A percentile compares a stretch with the other conserved stretches of the same genome.
These are phyloP conservation scores for Rhynchonycteris naso DNA, from an alignment of 2,797 vertebrate genomes.

Conservation along the genomic window DNA sequence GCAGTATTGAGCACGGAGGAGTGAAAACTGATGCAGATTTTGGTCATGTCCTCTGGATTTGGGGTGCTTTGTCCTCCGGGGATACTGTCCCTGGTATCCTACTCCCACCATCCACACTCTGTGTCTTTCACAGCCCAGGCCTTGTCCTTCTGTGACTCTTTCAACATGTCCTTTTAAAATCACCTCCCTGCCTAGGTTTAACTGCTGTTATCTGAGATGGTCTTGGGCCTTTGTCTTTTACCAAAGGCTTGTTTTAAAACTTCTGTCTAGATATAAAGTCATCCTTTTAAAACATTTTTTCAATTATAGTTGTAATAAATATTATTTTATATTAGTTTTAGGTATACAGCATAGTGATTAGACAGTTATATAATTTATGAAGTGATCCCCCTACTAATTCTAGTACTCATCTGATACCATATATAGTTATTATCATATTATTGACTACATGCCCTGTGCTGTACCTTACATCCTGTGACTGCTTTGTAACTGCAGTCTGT, in stretches of 20 bases:
- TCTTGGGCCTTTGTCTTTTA: not conserved
- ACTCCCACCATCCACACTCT: accelerated
- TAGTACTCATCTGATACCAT: not conserved
- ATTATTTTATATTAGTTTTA: not conserved
- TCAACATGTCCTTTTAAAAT: not conserved
- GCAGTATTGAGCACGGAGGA: not conserved
- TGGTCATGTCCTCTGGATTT: not conserved
- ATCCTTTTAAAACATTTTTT: not conserved
- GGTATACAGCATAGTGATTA: not conserved
- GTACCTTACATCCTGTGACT: accelerated
- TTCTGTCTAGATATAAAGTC: not conserved
- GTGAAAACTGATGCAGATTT: not conserved
- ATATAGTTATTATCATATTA: accelerated
- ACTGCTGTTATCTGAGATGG: not conserved
- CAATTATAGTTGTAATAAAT: not conserved
- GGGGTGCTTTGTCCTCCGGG: not conserved
- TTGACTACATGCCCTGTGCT: not conserved
- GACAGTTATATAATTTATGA: not conserved
- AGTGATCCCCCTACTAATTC: not conserved
- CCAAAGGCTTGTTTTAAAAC: not conserved
- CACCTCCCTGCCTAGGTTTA: not conserved
- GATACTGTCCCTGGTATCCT: not conserved
- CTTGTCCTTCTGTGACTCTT: not conserved
- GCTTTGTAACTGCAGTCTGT: not conserved
- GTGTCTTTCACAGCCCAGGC: not conserved